phyloP scores from a whole-genome alignment of 2,888 invertebrate genomes.

The Mythimna vitellina region DNA sequence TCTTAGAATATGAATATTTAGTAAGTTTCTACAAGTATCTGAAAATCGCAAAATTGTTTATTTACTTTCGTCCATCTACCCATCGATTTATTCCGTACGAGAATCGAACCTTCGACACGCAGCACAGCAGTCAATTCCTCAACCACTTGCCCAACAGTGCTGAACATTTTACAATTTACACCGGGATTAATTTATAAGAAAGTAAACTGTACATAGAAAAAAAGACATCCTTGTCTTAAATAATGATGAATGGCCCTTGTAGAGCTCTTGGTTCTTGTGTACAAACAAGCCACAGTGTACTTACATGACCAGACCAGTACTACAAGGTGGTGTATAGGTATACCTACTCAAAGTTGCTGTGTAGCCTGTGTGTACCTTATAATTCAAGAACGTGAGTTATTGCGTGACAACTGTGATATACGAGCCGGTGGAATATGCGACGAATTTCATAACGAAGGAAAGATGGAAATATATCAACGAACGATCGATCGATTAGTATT shows the following conservation, averaged over 20 bases:
- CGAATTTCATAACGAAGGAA: conserved; percentile 16
- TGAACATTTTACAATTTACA: too few relatives aligned
- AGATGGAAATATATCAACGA: conserved; percentile 3
- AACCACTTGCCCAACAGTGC: too few relatives aligned
- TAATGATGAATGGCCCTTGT: conserved; percentile 20
- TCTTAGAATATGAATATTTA: too few relatives aligned
- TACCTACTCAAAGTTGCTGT: conserved; percentile 19
- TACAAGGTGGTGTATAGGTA: conserved; percentile 3
- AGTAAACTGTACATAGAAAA: neutral
- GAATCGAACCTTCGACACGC: too few relatives aligned
- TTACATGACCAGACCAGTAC: conserved; percentile 1
- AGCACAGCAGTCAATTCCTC: too few relatives aligned
- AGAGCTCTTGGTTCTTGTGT: too few relatives aligned
- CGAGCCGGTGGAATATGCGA: conserved; percentile 25
- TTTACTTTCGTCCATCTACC: too few relatives aligned
- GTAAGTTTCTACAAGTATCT: too few relatives aligned
- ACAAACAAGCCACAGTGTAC: neutral
- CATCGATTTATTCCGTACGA: too few relatives aligned
- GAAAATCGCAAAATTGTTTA: too few relatives aligned
- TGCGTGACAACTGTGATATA: conserved; percentile 35
- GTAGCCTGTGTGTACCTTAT: conserved; percentile 23
- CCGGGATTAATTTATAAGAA: neutral
- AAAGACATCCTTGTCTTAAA: neutral
- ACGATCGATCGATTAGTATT: too few relatives aligned
- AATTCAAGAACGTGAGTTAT: conserved; percentile 46